These are phyloP conservation scores for Drosophila rhopaloa DNA, from an alignment of 1,140 invertebrate genomes.

Conservation along the genomic window DNA sequence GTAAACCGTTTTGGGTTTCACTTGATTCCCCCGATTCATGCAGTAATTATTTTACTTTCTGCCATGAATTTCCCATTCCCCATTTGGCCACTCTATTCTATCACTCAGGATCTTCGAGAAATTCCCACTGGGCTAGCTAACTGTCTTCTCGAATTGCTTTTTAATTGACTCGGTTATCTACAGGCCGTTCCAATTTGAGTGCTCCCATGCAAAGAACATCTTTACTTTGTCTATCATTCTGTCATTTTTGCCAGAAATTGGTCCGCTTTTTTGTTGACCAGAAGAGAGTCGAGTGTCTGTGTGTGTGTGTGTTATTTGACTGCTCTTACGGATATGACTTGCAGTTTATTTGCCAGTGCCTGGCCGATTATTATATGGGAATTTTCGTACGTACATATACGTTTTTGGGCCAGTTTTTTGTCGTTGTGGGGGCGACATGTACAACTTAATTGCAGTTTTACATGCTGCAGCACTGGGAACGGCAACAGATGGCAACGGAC, in stretches of 20 bases:
- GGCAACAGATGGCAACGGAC: conserved; percentile 56
- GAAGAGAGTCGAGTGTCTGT: background rate
- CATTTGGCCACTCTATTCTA: conserved; percentile 22
- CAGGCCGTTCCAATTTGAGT: conserved; percentile 36
- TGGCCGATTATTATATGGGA: conserved; percentile 57
- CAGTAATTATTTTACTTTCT: conserved; percentile 22
- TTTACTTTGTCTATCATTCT: conserved; percentile 54
- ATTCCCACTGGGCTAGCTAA: background rate
- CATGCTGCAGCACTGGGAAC: conserved; percentile 68
- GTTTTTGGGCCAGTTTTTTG: conserved; percentile 24
- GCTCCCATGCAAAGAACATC: conserved; percentile 27
- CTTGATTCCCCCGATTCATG: conserved; percentile 4
- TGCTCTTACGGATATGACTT: conserved; percentile 51
- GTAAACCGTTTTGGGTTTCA: conserved; percentile 13
- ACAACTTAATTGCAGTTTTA: conserved; percentile 82
- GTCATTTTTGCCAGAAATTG: conserved; percentile 45
- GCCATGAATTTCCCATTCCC: conserved; percentile 38
- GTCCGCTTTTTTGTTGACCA: background rate
- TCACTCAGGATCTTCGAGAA: background rate
- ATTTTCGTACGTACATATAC: conserved; percentile 12
- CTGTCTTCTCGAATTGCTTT: conserved; percentile 37
- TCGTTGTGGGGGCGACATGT: conserved; percentile 28
- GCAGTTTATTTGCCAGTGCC: conserved; percentile 57
- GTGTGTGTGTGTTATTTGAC: conserved; percentile 12
- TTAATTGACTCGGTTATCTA: conserved; percentile 50